Conservation (phyloP, 2,888 invertebrate species). For the Caenorhabditis doughertyi region DNA sequence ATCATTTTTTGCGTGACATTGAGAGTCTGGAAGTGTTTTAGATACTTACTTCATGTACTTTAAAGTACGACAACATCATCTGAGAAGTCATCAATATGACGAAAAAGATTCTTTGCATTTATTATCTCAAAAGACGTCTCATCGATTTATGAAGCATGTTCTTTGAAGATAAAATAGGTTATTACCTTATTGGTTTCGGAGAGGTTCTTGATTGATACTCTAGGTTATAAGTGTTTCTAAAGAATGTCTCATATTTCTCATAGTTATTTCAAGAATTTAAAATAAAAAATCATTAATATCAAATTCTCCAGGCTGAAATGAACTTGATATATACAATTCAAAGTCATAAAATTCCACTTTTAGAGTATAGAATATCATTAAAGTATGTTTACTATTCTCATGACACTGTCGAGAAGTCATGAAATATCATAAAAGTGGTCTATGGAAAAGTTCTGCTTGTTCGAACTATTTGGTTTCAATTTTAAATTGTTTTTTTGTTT, state of each 20-base stretch:
- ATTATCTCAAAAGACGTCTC: constrained; percentile 24
- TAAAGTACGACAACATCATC: constrained; percentile 1
- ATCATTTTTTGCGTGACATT: constrained; percentile 16
- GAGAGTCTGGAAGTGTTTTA: not conserved
- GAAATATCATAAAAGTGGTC: not conserved
- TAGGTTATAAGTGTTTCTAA: constrained; percentile 20
- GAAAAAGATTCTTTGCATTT: constrained; percentile 45
- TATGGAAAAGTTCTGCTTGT: not conserved
- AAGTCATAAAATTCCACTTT: no score
- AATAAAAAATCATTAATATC: no score
- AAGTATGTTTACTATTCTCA: not conserved
- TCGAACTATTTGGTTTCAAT: not conserved
- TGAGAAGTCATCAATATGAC: not conserved
- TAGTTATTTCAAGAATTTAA: no score
- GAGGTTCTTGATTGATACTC: not conserved
- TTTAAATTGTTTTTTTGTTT: not conserved
- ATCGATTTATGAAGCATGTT: not conserved
- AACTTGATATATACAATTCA: no score
- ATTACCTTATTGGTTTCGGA: not conserved
- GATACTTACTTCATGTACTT: not conserved
- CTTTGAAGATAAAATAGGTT: not conserved
- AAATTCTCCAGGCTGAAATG: no score
- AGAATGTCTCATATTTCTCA: constrained; percentile 23
- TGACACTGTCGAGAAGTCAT: not conserved
- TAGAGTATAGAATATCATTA: no score